Percentiles rank a stretch among this genome's conserved stretches.
Evolutionary conservation across 2,888 invertebrate species (phyloP).

Genomic region (Sabellastarte sp.): DNA sequence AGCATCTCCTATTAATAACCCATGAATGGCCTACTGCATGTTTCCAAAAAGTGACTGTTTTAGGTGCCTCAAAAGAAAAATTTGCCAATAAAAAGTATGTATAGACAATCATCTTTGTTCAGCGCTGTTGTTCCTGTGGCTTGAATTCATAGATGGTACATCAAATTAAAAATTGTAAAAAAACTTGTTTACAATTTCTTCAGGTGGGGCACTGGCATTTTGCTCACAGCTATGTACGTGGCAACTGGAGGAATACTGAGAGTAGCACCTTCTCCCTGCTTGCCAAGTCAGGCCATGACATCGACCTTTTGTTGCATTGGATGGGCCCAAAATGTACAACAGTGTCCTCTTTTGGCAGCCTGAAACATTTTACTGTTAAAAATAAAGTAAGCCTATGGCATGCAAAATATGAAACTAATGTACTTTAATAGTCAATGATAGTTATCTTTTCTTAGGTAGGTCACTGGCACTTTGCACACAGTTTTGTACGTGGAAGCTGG

Average conservation of each 20-base stretch:
- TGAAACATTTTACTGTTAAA: constrained; percentile 53
- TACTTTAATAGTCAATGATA: background rate
- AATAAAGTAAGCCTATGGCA: constrained; percentile 53
- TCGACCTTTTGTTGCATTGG: constrained; percentile 59
- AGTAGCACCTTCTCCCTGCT: constrained; percentile 57
- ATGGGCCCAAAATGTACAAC: constrained; percentile 49
- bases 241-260: constrained; percentile 59
- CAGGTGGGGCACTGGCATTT: constrained; percentile 58
- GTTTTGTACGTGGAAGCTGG: constrained; percentile 60
- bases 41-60: no score
- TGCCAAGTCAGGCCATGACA: constrained; percentile 61
- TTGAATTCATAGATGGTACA: no score
- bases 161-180: background rate
- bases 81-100: no score
- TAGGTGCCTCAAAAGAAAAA: no score
- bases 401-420: no score
- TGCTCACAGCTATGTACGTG: constrained; percentile 60
- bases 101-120: no score
- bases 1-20: no score
- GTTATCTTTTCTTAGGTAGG: constrained; percentile 1
- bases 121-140: no score
- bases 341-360: constrained; percentile 55
- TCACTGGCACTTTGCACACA: constrained; percentile 57
- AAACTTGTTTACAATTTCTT: background rate
- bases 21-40: no score